Percentiles rank a stretch among this genome's conserved stretches.
Evolutionary conservation across 2,113 vertebrate species (phyloP).

Genomic region (Ictalurus punctatus): DNA sequence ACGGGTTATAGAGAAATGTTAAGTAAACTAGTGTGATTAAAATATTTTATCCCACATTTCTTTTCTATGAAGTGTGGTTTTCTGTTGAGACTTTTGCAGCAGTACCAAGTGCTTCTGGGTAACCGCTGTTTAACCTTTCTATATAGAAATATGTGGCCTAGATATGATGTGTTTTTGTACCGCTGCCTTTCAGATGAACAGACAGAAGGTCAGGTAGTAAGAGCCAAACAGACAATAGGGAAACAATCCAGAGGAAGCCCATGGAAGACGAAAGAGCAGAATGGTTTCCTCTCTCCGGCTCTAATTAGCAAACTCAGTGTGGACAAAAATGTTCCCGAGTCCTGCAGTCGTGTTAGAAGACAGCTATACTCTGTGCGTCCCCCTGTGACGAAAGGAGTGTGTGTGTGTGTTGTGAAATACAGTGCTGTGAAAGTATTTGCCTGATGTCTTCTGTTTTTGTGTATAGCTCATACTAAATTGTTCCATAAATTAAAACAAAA

Average conservation of each 20-base stretch:
- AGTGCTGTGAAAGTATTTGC: too few species aligned
- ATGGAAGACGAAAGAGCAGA: conserved; percentile 15
- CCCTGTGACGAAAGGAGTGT: background rate
- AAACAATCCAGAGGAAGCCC: conserved; percentile 55
- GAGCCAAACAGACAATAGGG: background rate
- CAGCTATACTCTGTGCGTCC: background rate
- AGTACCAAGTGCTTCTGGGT: background rate
- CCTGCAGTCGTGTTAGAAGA: background rate
- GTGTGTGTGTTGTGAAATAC: background rate
- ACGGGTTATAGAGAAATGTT: background rate
- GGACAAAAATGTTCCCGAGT: background rate
- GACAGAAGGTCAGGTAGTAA: background rate
- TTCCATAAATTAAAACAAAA: too few species aligned
- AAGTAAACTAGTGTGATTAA: background rate
- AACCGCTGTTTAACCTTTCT: background rate
- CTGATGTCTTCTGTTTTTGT: too few species aligned
- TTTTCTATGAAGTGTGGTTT: background rate
- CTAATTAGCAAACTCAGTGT: conserved; percentile 8
- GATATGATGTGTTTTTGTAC: background rate
- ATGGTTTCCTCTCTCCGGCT: conserved; percentile 39
- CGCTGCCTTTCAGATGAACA: conserved; percentile 8
- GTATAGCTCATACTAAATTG: too few species aligned
- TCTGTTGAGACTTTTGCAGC: background rate
- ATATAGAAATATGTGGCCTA: conserved; percentile 19
- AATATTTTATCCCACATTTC: background rate